Evolutionary conservation across 2,888 invertebrate genomes (phyloP).

Genomic region (Meloe dianella): DNA sequence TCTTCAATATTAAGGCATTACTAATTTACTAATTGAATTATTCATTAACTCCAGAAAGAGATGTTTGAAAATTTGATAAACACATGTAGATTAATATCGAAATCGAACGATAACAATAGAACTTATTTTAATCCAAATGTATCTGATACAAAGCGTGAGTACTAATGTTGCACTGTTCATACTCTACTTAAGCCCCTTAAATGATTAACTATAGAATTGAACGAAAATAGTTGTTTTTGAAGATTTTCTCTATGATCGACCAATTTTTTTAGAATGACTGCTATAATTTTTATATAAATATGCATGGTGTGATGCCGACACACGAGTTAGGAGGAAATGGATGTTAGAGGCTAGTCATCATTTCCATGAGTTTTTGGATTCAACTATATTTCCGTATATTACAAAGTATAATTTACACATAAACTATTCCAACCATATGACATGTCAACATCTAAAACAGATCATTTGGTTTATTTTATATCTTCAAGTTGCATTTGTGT

Average conservation of each 20-base stretch:
- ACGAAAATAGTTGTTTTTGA: too few relatives aligned
- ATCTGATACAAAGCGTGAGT: too few relatives aligned
- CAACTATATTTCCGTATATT: slow-evolving; percentile 47
- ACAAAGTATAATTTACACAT: slow-evolving; percentile 51
- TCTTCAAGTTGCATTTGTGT: slow-evolving; percentile 14
- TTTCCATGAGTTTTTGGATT: slow-evolving; percentile 31
- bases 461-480: slow-evolving; percentile 29
- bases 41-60: too few relatives aligned
- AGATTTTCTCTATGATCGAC: neutral
- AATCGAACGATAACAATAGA: neutral
- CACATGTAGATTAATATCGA: neutral
- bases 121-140: too few relatives aligned
- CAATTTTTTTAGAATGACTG: slow-evolving; percentile 16
- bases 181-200: too few relatives aligned
- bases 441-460: slow-evolving; percentile 30
- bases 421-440: slow-evolving; percentile 46
- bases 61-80: neutral
- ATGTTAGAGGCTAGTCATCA: slow-evolving; percentile 26
- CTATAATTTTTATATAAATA: slow-evolving; percentile 49
- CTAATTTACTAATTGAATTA: too few relatives aligned
- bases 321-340: slow-evolving; percentile 34
- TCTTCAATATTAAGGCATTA: neutral
- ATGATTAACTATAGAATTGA: too few relatives aligned
- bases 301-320: slow-evolving; percentile 44
- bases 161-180: too few relatives aligned